These are phyloP conservation scores for Glandiceps talaboti DNA, from an alignment of 53 echinoderm and acorn worm genomes.

Conservation along the genomic window DNA sequence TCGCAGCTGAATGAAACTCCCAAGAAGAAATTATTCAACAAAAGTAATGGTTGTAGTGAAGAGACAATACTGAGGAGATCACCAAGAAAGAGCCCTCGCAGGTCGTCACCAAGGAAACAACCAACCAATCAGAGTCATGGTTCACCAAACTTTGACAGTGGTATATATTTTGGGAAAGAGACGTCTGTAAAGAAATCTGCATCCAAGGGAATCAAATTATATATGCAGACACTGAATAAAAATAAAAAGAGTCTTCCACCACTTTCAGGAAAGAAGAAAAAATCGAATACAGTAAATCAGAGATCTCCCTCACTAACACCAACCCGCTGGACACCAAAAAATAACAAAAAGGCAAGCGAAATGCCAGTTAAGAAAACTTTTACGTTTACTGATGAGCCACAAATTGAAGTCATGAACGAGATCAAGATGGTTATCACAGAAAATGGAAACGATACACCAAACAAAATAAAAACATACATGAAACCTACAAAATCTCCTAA, in stretches of 20 bases:
- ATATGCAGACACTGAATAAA: conserved; percentile 20
- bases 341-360: too few species aligned
- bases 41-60: neutral
- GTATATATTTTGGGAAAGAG: too few species aligned
- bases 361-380: too few species aligned
- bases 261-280: neutral
- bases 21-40: neutral
- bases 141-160: too few species aligned
- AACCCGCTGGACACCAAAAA: too few species aligned
- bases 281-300: neutral
- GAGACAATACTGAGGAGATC: conserved; percentile 18
- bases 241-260: neutral
- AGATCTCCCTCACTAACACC: too few species aligned
- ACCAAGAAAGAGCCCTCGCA: conserved; percentile 34
- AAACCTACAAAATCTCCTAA: too few species aligned
- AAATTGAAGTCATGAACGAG: too few species aligned
- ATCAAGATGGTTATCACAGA: too few species aligned
- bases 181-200: neutral
- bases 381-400: too few species aligned
- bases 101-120: conserved; percentile 20
- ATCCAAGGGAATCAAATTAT: conserved; percentile 29
- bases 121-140: conserved; percentile 30
- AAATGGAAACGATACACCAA: too few species aligned
- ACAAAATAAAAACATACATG: too few species aligned
- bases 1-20: neutral